Conservation (phyloP, 1,140 invertebrate genomes). For the Drosophila burlai region DNA sequence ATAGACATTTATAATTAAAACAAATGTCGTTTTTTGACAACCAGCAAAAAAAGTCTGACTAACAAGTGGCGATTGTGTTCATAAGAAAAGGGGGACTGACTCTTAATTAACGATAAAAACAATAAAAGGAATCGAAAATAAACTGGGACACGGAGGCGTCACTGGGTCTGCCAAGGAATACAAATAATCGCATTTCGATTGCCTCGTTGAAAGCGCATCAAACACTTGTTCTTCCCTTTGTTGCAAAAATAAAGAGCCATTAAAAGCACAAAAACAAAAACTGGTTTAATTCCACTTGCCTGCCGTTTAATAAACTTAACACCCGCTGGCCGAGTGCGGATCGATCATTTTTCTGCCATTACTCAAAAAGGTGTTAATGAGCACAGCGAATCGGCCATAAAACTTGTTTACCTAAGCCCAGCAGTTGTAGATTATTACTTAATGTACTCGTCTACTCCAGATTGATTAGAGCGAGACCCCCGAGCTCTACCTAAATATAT, state of each 20-base stretch:
- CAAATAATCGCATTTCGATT: conserved; percentile 68
- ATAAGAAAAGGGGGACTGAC: conserved; percentile 15
- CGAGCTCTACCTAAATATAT: not conserved
- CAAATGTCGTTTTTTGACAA: conserved; percentile 27
- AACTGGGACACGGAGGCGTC: conserved; percentile 30
- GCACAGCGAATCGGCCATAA: conserved; percentile 45
- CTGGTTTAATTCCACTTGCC: conserved; percentile 54
- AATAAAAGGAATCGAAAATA: conserved; percentile 26
- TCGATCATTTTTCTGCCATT: conserved; percentile 37
- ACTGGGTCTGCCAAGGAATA: conserved; percentile 12
- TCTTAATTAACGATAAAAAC: conserved; percentile 31
- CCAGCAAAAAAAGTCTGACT: not conserved
- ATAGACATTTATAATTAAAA: conserved; percentile 59
- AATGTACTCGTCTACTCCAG: conserved; percentile 18
- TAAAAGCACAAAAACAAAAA: conserved; percentile 22
- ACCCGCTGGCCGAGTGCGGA: conserved; percentile 36
- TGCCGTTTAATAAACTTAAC: conserved; percentile 41
- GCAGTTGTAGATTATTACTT: conserved; percentile 27
- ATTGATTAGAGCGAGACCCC: conserved; percentile 44
- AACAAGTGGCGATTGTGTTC: conserved; percentile 48
- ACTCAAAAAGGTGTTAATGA: conserved; percentile 56
- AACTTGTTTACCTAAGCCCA: conserved; percentile 40
- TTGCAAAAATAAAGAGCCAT: conserved; percentile 13
- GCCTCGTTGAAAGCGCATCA: conserved; percentile 58
- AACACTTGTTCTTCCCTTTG: conserved; percentile 30